Evolutionary conservation across 1,140 invertebrate genomes (phyloP), one percentile per base, ranked within the genome.

Genomic region (Gryon sp.): DNA sequence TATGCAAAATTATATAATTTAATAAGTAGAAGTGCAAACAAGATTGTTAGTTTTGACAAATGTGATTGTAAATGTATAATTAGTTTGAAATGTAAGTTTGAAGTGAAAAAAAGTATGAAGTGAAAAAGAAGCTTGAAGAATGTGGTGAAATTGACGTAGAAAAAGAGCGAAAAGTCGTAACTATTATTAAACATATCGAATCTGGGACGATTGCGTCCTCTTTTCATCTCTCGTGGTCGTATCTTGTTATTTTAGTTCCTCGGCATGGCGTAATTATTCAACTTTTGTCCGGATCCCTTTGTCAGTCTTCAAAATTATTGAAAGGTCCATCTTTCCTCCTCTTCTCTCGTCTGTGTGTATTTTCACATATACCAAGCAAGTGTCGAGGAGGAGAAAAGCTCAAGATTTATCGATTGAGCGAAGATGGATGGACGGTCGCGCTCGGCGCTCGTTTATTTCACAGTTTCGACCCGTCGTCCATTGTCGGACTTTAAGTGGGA

Each of bases 331-430:
- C 40, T 45, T n/a, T n/a, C n/a, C n/a, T n/a, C n/a, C n/a, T n/a
- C n/a, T n/a, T n/a, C n/a, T n/a, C n/a, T n/a, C n/a, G n/a, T n/a
- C 40, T 20, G 15, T 45, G n/a, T 36, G 57, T 48, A 48, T 45
- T 46, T 50, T 22, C 50, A 46, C 50, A 43, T 26, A 36, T 19
- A 9, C 30, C 9, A 20, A 12, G 32, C 18, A 24, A n/a, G n/a
- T n/a, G n/a, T n/a, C n/a, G n/a, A n/a, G n/a, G n/a, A 57, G 20
- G 63, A 68, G 63, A 68, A 55, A 57, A 52, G 48, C 65, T 55
- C 53, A 60, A 70, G 66, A 70, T 70, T 70, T 70, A 70, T 60
- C 53, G 66, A 70, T 70, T 34, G 16, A 9, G 16, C 52, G 53
- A 40, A 69, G 65, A 69, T 69, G 32, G 65, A 69, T 69, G 55